Evolutionary conservation across 2,888 invertebrate genomes (phyloP).

Genomic region (Lepas anatifera): DNA sequence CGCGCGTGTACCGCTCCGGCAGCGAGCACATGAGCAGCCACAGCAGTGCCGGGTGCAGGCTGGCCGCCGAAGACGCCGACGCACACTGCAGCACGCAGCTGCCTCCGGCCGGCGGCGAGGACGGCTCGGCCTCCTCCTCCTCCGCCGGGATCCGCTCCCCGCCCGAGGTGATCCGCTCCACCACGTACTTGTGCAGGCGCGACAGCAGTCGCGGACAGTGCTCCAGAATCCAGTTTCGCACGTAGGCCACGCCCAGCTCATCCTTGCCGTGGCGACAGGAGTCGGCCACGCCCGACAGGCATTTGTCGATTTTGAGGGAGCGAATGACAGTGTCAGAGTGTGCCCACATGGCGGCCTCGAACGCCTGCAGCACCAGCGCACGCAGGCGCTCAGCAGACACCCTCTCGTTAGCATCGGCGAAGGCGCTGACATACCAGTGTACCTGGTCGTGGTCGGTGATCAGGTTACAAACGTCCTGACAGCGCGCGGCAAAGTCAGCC

Average conservation of each 20-base stretch:
- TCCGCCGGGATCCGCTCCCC: constrained; percentile 29
- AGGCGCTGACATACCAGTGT: constrained; percentile 30
- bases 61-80: constrained; percentile 16
- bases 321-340: background rate
- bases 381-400: background rate
- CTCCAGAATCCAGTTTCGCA: constrained; percentile 67
- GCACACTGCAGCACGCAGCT: constrained; percentile 22
- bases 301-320: background rate
- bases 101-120: constrained; percentile 13
- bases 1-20: constrained; percentile 28
- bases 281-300: background rate
- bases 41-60: constrained; percentile 27
- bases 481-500: constrained; percentile 60
- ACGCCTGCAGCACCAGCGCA: constrained; percentile 29
- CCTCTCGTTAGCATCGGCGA: background rate
- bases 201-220: constrained; percentile 63
- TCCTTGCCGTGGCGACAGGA: constrained; percentile 56
- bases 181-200: constrained; percentile 57
- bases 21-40: constrained; percentile 32
- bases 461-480: constrained; percentile 48
- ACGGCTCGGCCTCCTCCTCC: background rate
- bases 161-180: constrained; percentile 47
- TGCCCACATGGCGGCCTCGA: constrained; percentile 7
- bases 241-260: constrained; percentile 56
- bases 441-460: constrained; percentile 33